Evolutionary conservation across 1,140 invertebrate species (phyloP).

Genomic region (Sweltsa coloradensis): DNA sequence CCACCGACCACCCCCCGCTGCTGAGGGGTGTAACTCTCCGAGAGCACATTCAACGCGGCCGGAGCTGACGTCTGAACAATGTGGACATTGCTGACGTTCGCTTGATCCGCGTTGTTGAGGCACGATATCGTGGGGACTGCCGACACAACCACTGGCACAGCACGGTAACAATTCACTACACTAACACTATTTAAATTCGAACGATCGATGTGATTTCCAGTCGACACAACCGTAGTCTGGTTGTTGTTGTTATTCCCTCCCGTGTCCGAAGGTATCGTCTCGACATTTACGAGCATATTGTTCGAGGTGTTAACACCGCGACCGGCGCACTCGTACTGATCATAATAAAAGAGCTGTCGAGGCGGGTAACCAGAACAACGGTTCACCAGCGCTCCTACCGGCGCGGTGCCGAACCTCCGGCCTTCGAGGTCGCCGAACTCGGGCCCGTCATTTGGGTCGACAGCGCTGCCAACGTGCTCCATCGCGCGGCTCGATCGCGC

Average conservation of each 20-base stretch:
- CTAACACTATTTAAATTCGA: constrained; percentile 9
- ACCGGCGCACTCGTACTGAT: too few species aligned
- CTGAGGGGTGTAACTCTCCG: background rate
- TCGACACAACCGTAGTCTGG: too few species aligned
- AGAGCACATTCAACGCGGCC: background rate
- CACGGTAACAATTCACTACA: constrained; percentile 14
- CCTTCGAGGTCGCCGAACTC: constrained; percentile 15
- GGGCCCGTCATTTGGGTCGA: constrained; percentile 1
- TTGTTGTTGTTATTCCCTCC: too few species aligned
- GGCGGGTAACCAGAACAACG: too few species aligned
- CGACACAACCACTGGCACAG: constrained; percentile 13
- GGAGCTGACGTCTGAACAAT: background rate
- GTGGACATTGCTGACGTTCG: constrained; percentile 11
- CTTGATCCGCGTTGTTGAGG: constrained; percentile 6
- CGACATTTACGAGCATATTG: too few species aligned
- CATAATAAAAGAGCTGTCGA: too few species aligned
- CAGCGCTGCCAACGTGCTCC: background rate
- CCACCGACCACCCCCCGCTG: constrained; percentile 6
- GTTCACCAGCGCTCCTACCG: background rate
- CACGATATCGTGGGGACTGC: constrained; percentile 16
- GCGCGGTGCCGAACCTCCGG: constrained; percentile 1
- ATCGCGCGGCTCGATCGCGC: background rate
- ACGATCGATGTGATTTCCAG: constrained; percentile 5
- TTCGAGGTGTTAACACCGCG: too few species aligned
- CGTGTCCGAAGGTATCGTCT: too few species aligned